These are phyloP conservation scores for Clarias platycephalus DNA, from an alignment of 2,797 vertebrate genomes.

Conservation along the genomic window DNA sequence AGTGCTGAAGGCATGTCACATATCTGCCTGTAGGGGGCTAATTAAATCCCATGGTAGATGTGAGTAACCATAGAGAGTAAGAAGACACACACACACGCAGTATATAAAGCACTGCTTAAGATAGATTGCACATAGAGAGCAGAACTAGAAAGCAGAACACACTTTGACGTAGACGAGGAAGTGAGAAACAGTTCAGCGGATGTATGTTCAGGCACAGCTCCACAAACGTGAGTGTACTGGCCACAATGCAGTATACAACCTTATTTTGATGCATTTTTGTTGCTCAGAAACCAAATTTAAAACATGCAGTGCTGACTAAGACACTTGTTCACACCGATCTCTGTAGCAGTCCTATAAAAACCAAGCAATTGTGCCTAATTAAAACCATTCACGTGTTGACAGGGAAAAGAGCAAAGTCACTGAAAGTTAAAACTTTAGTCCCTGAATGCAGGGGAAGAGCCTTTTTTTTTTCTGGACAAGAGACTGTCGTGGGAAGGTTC, in stretches of 20 bases:
- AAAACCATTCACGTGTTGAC: slow-evolving; percentile 53
- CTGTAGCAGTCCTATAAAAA: slow-evolving; percentile 48
- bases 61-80: not conserved
- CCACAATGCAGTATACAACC: not conserved
- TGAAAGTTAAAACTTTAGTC: slow-evolving; percentile 49
- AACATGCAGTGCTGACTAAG: slow-evolving; percentile 20
- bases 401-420: slow-evolving; percentile 49
- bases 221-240: slow-evolving; percentile 5
- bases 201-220: not conserved
- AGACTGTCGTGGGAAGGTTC: slow-evolving; percentile 39
- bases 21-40: slow-evolving; percentile 28
- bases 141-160: slow-evolving; percentile 42
- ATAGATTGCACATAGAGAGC: slow-evolving; percentile 22
- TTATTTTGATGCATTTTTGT: not conserved
- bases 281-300: not conserved
- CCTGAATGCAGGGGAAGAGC: slow-evolving; percentile 14
- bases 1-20: slow-evolving; percentile 31
- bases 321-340: slow-evolving; percentile 43
- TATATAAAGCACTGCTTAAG: slow-evolving; percentile 19
- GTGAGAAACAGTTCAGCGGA: slow-evolving; percentile 30
- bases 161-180: slow-evolving; percentile 26
- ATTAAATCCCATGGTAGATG: not conserved
- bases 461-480: slow-evolving; percentile 10
- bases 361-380: slow-evolving; percentile 54
- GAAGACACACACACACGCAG: not conserved